A percentile compares a stretch with the other conserved stretches of the same genome.
These are phyloP conservation scores for Syrphus vitripennis DNA, from an alignment of 2,888 invertebrate genomes.

Conservation along the genomic window DNA sequence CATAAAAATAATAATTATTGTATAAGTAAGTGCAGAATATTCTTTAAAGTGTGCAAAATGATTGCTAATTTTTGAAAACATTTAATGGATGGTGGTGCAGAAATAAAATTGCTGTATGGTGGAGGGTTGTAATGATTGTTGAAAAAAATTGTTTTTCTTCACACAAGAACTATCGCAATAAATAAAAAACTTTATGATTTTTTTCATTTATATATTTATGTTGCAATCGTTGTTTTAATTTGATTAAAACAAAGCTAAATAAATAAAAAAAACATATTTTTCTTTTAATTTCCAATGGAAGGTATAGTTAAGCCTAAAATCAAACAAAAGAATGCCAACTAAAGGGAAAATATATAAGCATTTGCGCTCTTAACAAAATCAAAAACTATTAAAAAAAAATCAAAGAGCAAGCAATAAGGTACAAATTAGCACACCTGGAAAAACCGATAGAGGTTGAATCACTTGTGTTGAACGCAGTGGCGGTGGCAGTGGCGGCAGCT, in stretches of 20 bases:
- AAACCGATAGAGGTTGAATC: conserved; percentile 81
- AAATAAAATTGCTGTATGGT: neutral
- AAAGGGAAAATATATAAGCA: conserved; percentile 13
- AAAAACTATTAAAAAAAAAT: conserved; percentile 18
- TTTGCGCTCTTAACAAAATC: conserved; percentile 29
- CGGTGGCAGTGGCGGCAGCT: conserved; percentile 81
- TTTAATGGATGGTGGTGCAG: neutral
- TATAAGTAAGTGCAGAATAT: conserved; percentile 20
- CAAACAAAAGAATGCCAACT: conserved; percentile 19
- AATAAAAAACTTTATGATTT: neutral
- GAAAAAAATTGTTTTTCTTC: neutral
- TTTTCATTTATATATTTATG: neutral
- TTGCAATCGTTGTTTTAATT: neutral
- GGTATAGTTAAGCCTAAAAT: conserved; percentile 33
- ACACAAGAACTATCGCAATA: neutral
- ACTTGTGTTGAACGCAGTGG: conserved; percentile 82
- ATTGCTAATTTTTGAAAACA: conserved; percentile 23
- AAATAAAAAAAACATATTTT: neutral
- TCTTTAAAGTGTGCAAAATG: conserved; percentile 38
- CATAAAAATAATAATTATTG: conserved; percentile 5
- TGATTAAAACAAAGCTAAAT: neutral
- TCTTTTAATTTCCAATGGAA: conserved; percentile 21
- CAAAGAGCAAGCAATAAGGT: conserved; percentile 28
- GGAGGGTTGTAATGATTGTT: neutral
- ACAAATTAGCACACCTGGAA: conserved; percentile 79